A percentile compares a stretch with the other conserved stretches of the same genome.
These are phyloP conservation scores for Poeciliopsis paucimaculata DNA, from an alignment of 2,797 vertebrate species.

Conservation along the genomic window DNA sequence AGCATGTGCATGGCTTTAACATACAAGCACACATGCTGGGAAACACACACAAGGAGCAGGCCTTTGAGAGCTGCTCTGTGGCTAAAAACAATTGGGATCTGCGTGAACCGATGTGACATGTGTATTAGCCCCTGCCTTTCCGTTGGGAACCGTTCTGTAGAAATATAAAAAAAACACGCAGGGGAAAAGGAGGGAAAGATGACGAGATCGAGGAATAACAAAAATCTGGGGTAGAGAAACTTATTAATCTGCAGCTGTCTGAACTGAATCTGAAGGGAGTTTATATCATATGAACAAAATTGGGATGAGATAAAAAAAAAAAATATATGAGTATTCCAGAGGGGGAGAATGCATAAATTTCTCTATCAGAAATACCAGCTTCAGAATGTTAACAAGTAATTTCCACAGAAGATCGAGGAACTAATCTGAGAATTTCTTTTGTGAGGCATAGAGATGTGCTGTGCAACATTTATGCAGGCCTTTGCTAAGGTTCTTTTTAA, in stretches of 20 bases:
- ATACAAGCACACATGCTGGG: constrained; percentile 46
- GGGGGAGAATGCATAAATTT: neutral
- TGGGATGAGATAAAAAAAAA: neutral
- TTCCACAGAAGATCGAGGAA: neutral
- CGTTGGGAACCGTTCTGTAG: constrained; percentile 56
- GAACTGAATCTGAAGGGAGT: constrained; percentile 16
- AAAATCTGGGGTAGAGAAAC: constrained; percentile 11
- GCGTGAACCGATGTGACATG: constrained; percentile 76
- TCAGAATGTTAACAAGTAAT: neutral
- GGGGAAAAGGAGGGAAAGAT: constrained; percentile 5
- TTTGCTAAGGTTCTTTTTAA: neutral
- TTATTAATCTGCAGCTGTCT: constrained; percentile 19
- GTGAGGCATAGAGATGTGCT: neutral
- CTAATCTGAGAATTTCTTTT: neutral
- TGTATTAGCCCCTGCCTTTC: constrained; percentile 63
- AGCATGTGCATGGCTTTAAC: constrained; percentile 29
- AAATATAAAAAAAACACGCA: constrained; percentile 18
- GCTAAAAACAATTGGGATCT: constrained; percentile 78
- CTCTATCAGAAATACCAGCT: neutral
- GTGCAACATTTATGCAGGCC: neutral
- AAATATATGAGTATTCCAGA: neutral
- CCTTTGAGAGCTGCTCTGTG: constrained; percentile 56
- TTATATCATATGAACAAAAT: neutral
- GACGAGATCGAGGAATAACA: constrained; percentile 2
- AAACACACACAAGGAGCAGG: constrained; percentile 43